Base-by-base conservation (phyloP, 2,113 vertebrate species). In the Neofelis nebulosa region DNA sequence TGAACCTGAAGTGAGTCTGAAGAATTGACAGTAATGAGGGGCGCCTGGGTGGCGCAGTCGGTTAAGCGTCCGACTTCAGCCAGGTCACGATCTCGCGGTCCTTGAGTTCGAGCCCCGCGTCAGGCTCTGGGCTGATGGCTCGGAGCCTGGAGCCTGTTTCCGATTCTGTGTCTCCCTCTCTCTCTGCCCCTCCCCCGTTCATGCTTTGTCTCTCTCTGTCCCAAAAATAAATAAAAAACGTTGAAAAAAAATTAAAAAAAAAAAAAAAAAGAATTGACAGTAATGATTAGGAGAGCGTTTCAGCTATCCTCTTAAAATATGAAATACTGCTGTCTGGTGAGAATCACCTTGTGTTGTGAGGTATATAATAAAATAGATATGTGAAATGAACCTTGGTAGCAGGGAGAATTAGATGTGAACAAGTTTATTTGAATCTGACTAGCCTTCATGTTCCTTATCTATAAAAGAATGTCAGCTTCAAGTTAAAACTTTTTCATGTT, bases 361-460 rank as follows among this genome's bases (percentile, higher is more conserved):
- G 21, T 41, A 84, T 85, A 16, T 50, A 61, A 23, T 61, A 78
- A 93, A 68, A 84, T n/a, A 55, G 16, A 36, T 68, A 13, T 14
- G 7, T 66, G 21, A 21, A 71, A 27, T 95, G 23, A 79, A 79
- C 13, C 25, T 91, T 45, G 36, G 79, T 8, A 31, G 29, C 33
- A 89, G 69, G 65, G 50, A 95, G 29, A 92, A 82, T 92, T 89
- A 66, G 38, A 61, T 88, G 31, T 63, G 63, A 55, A 61, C 36
- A 83, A 61, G 61, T 97, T 71, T 95, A 69, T 76, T 93, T 79
- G 80, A 87, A 73, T 91, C n/a, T 66, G 19, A 89, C 25, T 94
- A 33, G 55, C 81, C 23, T 95, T 92, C 41, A 12, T 61, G 68
- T 55, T 91, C 31, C 15, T 73, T 96, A 81, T 48, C 55, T 87